These are phyloP conservation scores for Aurelia sp. DNA, from an alignment of 30 jellyfish, hydroid and myxozoan species.

Conservation along the genomic window DNA sequence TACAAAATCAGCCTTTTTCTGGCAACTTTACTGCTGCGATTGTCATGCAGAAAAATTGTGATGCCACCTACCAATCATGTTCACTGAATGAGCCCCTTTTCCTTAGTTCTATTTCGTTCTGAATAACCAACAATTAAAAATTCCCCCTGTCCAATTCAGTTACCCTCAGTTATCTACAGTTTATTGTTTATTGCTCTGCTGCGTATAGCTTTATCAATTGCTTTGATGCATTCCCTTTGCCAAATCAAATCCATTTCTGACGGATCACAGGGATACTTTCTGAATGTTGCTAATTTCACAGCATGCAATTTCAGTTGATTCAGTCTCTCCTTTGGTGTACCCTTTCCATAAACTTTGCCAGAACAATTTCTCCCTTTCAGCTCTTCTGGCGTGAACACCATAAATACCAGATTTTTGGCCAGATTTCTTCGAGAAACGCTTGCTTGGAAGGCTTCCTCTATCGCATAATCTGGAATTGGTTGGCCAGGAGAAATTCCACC, in stretches of 20 bases:
- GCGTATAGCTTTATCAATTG: conserved; percentile 67
- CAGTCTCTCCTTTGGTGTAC: conserved; percentile 53
- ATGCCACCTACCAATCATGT: too few relatives aligned
- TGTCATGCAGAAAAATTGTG: too few relatives aligned
- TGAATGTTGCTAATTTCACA: conserved; percentile 55
- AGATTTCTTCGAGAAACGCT: conserved; percentile 65
- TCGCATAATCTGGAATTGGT: conserved; percentile 40
- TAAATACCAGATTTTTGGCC: conserved; percentile 58
- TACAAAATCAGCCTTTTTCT: too few relatives aligned
- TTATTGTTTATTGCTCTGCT: conserved; percentile 46
- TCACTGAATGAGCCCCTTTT: too few relatives aligned
- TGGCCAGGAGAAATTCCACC: conserved; percentile 34
- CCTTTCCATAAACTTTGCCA: conserved; percentile 60
- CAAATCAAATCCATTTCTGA: conserved; percentile 57
- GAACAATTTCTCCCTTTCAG: conserved; percentile 67
- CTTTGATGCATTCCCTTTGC: conserved; percentile 70
- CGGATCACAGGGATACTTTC: conserved; percentile 58
- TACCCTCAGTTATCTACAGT: neutral
- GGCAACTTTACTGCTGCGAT: too few relatives aligned
- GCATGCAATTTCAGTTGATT: conserved; percentile 30
- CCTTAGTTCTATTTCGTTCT: too few relatives aligned
- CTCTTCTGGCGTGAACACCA: conserved; percentile 54
- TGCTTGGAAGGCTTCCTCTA: conserved; percentile 32
- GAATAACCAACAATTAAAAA: too few relatives aligned
- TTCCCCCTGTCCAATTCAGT: neutral